Evolutionary conservation across 2,113 vertebrate genomes (phyloP).

Genomic region (Scytalopus superciliaris): DNA sequence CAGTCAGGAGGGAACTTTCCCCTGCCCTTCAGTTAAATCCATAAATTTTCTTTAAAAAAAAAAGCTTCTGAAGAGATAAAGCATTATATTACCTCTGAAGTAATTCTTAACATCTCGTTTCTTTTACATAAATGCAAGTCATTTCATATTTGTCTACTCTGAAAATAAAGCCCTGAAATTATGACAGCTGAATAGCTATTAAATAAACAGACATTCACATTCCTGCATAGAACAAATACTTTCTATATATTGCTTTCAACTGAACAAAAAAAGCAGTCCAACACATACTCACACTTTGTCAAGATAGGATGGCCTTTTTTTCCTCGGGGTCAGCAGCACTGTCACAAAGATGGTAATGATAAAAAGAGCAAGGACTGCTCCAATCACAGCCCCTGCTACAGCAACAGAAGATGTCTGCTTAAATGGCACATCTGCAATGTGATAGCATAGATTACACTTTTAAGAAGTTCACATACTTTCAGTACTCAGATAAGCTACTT

Average conservation of each 20-base stretch:
- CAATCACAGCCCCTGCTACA: constrained; percentile 90
- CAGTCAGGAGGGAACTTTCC: neutral
- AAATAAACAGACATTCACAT: neutral
- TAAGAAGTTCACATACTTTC: neutral
- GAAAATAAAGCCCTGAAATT: neutral
- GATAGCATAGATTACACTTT: constrained; percentile 63
- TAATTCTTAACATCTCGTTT: neutral
- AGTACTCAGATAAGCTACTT: neutral
- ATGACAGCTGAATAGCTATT: neutral
- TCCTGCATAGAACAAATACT: neutral
- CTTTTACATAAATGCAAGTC: neutral
- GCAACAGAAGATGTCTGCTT: constrained; percentile 87
- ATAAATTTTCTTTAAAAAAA: neutral
- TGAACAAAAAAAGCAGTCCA: neutral
- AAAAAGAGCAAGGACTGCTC: constrained; percentile 91
- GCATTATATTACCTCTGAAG: neutral
- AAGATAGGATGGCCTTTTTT: constrained; percentile 76
- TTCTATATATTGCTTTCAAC: neutral
- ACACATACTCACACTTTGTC: constrained; percentile 78
- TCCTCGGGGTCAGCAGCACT: constrained; percentile 85
- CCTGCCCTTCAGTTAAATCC: rapidly evolving
- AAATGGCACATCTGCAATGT: constrained; percentile 77
- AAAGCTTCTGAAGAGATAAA: neutral
- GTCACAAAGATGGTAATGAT: constrained; percentile 89
- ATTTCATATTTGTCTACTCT: neutral